These are phyloP conservation scores for Autographa pulchrina DNA, from an alignment of 2,888 invertebrate genomes.

Conservation along the genomic window DNA sequence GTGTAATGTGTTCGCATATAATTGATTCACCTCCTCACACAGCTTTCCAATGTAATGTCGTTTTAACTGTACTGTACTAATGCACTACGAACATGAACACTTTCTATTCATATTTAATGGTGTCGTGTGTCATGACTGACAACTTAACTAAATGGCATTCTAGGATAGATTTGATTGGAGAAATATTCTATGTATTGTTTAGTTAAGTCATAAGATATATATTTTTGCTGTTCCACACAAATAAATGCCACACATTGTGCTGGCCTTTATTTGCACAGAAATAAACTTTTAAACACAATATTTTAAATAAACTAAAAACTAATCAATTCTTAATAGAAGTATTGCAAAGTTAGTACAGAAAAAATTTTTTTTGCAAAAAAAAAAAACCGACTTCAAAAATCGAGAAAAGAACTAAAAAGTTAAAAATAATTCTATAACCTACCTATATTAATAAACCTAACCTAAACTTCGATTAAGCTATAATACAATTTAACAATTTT, in stretches of 20 bases:
- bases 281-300: background rate
- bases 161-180: background rate
- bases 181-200: background rate
- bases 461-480: too few relatives aligned
- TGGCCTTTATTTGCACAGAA: background rate
- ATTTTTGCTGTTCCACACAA: background rate
- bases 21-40: constrained; percentile 18
- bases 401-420: too few relatives aligned
- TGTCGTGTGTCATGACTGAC: background rate
- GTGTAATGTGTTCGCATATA: constrained; percentile 18
- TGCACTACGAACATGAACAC: background rate
- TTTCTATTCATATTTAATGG: background rate
- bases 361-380: too few relatives aligned
- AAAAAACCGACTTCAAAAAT: too few relatives aligned
- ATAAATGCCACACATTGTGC: too few relatives aligned
- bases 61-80: background rate
- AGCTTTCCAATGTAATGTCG: constrained; percentile 4
- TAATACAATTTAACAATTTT: too few relatives aligned
- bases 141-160: background rate
- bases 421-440: too few relatives aligned
- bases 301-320: too few relatives aligned
- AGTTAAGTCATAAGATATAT: background rate
- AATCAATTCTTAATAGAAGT: background rate
- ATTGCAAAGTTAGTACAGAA: background rate
- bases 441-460: too few relatives aligned